Evolutionary conservation across 2,113 vertebrate genomes (phyloP).

Genomic region (Myxocyprinus asiaticus): DNA sequence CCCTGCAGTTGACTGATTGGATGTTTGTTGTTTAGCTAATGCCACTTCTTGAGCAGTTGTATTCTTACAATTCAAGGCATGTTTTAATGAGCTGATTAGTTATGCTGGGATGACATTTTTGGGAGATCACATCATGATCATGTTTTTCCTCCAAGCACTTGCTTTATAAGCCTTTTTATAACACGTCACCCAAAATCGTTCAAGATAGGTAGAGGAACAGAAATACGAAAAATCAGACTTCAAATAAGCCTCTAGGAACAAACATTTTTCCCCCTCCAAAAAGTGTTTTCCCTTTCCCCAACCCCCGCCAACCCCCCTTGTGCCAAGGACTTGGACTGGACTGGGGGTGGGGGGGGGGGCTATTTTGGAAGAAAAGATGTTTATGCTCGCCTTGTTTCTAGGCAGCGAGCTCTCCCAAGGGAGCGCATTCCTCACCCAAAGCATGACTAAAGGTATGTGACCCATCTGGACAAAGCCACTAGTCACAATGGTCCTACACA

Average conservation of each 20-base stretch:
- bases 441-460: slow-evolving; percentile 79
- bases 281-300: neutral
- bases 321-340: slow-evolving; percentile 47
- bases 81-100: slow-evolving; percentile 69
- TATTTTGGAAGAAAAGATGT: slow-evolving; percentile 72
- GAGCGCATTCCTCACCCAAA: slow-evolving; percentile 77
- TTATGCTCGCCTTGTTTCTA: slow-evolving; percentile 81
- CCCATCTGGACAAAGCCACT: slow-evolving; percentile 80
- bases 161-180: slow-evolving; percentile 52
- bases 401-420: slow-evolving; percentile 74
- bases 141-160: slow-evolving; percentile 58
- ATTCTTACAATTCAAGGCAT: slow-evolving; percentile 68
- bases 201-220: slow-evolving; percentile 43
- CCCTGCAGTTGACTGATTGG: too few species aligned
- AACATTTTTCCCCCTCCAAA: slow-evolving; percentile 16
- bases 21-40: too few species aligned
- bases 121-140: slow-evolving; percentile 34
- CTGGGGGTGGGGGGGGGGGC: slow-evolving; percentile 40
- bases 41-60: slow-evolving; percentile 60
- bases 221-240: slow-evolving; percentile 25
- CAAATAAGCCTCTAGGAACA: slow-evolving; percentile 4
- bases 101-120: slow-evolving; percentile 57
- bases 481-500: slow-evolving; percentile 76
- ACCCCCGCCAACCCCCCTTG: slow-evolving; percentile 30
- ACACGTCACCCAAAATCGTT: slow-evolving; percentile 50